A percentile compares a stretch with the other conserved stretches of the same genome.
These are phyloP conservation scores for Protobothrops flavoviridis DNA, from an alignment of 2,113 vertebrate species.

Conservation along the genomic window DNA sequence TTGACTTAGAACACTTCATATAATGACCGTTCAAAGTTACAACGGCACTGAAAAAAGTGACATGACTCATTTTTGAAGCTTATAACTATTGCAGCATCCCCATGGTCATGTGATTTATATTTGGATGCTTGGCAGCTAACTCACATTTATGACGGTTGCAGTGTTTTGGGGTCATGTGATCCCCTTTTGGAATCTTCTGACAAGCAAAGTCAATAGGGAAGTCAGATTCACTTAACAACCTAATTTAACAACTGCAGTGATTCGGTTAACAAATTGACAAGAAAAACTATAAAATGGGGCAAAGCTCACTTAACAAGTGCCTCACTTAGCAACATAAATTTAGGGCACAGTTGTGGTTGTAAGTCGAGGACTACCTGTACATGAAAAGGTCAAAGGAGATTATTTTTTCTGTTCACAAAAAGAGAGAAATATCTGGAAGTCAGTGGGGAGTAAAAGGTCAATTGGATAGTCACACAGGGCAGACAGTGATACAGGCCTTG, in stretches of 20 bases:
- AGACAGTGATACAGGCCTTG: background rate
- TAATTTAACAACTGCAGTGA: no score
- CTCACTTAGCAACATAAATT: no score
- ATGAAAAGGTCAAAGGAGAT: background rate
- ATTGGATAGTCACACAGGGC: background rate
- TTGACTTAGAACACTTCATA: no score
- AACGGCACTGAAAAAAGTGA: no score
- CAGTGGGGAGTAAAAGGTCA: background rate
- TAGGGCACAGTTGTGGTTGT: no score
- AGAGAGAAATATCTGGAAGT: background rate
- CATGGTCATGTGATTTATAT: background rate
- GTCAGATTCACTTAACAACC: no score
- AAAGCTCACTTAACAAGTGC: no score
- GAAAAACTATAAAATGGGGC: no score
- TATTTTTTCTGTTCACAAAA: background rate
- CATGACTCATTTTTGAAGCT: background rate
- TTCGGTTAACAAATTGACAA: no score
- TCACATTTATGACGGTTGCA: fast-evolving
- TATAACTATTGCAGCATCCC: background rate
- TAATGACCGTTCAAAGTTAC: no score
- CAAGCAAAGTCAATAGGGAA: no score
- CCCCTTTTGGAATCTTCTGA: background rate
- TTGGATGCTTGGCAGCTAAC: background rate
- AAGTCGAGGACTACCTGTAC: background rate
- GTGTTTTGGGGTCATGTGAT: background rate